These are phyloP conservation scores for Ormyrus nitidulus DNA, from an alignment of 2,888 invertebrate genomes.

Conservation along the genomic window DNA sequence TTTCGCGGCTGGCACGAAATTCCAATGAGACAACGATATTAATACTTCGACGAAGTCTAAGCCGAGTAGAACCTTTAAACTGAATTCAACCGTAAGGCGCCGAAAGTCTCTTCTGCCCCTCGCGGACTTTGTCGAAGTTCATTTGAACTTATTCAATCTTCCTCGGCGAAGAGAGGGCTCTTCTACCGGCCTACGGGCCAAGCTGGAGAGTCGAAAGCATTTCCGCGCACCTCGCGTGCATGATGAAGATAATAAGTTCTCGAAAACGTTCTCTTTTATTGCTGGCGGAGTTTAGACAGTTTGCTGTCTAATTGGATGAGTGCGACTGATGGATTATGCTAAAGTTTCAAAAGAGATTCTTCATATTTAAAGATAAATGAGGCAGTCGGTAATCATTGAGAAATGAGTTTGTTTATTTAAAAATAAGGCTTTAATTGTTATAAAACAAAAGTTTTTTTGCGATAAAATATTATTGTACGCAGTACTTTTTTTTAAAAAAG, in stretches of 20 bases:
- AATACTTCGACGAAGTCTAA: slow-evolving; percentile 8
- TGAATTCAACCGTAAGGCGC: background rate
- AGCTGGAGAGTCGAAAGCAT: background rate
- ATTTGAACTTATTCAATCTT: slow-evolving; percentile 55
- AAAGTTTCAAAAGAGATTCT: background rate
- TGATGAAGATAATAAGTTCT: slow-evolving; percentile 33
- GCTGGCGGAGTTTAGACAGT: background rate
- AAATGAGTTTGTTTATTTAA: no score
- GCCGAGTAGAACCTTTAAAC: slow-evolving; percentile 1
- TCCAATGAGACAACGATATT: background rate
- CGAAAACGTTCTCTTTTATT: background rate
- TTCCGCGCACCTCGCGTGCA: slow-evolving; percentile 14
- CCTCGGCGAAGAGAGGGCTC: background rate
- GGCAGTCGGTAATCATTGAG: no score
- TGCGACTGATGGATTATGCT: background rate
- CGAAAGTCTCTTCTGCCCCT: background rate
- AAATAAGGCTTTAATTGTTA: no score
- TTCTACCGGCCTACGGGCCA: background rate
- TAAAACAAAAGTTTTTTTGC: no score
- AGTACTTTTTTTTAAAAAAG: no score
- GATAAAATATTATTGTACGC: no score
- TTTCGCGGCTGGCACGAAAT: no score
- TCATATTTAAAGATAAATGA: no score
- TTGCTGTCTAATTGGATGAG: background rate
- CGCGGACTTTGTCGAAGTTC: slow-evolving; percentile 25